Evolutionary conservation across 2,113 vertebrate genomes (phyloP).

Genomic region (Neofelis nebulosa): DNA sequence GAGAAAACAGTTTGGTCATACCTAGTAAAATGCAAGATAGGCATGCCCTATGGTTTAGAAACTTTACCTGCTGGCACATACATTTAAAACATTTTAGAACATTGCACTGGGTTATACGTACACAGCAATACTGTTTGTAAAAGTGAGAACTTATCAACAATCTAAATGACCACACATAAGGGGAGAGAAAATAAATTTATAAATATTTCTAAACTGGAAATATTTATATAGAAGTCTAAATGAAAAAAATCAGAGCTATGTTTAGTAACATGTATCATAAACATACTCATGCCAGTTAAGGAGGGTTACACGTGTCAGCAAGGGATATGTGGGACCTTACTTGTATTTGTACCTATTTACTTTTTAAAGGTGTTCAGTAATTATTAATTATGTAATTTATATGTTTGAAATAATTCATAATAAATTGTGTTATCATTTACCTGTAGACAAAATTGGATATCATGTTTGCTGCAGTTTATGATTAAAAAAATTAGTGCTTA

Average conservation of each 20-base stretch:
- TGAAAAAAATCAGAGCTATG: not conserved
- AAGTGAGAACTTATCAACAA: not conserved
- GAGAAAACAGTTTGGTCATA: not conserved
- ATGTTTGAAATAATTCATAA: not conserved
- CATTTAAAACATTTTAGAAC: not conserved
- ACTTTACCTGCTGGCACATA: not conserved
- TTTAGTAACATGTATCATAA: not conserved
- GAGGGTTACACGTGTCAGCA: not conserved
- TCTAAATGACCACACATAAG: not conserved
- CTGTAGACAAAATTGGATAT: not conserved
- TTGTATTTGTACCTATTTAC: not conserved
- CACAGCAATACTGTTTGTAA: not conserved
- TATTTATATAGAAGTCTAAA: not conserved
- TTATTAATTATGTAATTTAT: not conserved
- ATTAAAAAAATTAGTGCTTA: not conserved
- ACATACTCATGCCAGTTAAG: not conserved
- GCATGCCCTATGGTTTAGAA: not conserved
- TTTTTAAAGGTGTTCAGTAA: not conserved
- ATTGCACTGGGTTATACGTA: not conserved
- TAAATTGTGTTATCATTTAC: not conserved
- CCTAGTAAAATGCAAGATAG: not conserved
- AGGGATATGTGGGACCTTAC: rapidly evolving
- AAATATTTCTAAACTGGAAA: not conserved
- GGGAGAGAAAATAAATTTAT: not conserved
- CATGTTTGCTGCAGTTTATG: not conserved